Base-by-base conservation (phyloP, 2,113 vertebrate species). In the Lepisosteus oculatus region DNA sequence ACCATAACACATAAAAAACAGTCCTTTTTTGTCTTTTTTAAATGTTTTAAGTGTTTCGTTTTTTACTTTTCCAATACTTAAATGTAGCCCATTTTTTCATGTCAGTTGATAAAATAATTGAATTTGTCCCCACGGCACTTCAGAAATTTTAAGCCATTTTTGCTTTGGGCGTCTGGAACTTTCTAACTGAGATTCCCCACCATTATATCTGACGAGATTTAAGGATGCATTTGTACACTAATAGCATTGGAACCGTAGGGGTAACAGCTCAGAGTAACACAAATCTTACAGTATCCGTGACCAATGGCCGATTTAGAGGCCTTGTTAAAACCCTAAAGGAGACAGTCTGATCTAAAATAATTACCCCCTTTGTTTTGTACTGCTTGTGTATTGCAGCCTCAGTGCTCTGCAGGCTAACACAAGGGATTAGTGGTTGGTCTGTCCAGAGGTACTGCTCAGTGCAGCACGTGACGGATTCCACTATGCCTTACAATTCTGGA, bases 201-300 rank as follows among this genome's bases (percentile, higher is more conserved):
- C 80, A 75, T 86, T 75, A 77, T 84, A 86, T 85, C 86, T 90
- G 87, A 87, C 72, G 43, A 89, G 90, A 91, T 89, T 90, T 90
- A 79, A 69, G 78, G 81, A 80, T 85, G 76, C 77, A 73, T 83
- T 86, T 86, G 77, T 85, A 83, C 86, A 86, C 80, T 83, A 80
- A 73, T 76, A 73, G 71, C 63, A 42, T n/a, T 12, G 65, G 73
- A 8, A 70, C 64, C 59, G 76, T 6, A 70, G 76, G 70, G 77
- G 83, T 80, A 84, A 83, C 76, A 85, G 84, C 89, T 84, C 77
- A 87, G 75, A 71, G 80, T 78, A 84, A 85, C 83, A 78, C 78
- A 75, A 54, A n/a, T 77, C 87, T 86, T 78, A 83, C 82, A 81
- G 88, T 81, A 83, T 78, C 83, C 74, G 63, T 81, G 89, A 78